These are phyloP conservation scores for Cheirogaleus major DNA, from an alignment of 2,797 vertebrate genomes.

Conservation along the genomic window DNA sequence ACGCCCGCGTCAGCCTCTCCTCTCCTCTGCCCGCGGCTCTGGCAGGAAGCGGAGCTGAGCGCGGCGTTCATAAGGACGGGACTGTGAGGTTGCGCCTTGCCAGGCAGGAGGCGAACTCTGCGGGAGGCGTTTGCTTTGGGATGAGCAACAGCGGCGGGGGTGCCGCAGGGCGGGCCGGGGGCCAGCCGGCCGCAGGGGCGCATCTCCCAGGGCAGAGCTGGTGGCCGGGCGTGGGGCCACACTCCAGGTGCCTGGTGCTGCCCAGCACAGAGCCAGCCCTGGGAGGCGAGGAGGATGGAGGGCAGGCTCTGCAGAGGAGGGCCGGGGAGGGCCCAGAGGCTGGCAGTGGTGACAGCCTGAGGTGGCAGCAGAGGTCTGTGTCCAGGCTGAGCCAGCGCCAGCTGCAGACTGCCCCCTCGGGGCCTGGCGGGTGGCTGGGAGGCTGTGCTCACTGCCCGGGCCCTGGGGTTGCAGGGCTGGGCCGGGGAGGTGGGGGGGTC, in stretches of 20 bases:
- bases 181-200: background rate
- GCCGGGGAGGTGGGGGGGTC: background rate
- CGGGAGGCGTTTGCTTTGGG: background rate
- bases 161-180: background rate
- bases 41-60: background rate
- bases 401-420: background rate
- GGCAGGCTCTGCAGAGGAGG: background rate
- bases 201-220: background rate
- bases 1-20: fast-evolving
- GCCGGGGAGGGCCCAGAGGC: fast-evolving
- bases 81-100: fast-evolving
- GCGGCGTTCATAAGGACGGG: fast-evolving
- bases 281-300: fast-evolving
- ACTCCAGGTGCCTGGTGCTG: background rate
- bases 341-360: background rate
- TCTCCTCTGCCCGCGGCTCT: background rate
- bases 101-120: background rate
- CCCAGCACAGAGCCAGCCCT: background rate
- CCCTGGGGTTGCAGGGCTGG: background rate
- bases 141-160: background rate
- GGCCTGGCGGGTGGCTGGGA: background rate
- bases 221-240: background rate
- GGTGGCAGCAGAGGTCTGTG: background rate
- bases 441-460: background rate
- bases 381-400: fast-evolving